phyloP scores from a whole-genome alignment of 2,888 invertebrate genomes.

The Caenorhabditis macrosperma region DNA sequence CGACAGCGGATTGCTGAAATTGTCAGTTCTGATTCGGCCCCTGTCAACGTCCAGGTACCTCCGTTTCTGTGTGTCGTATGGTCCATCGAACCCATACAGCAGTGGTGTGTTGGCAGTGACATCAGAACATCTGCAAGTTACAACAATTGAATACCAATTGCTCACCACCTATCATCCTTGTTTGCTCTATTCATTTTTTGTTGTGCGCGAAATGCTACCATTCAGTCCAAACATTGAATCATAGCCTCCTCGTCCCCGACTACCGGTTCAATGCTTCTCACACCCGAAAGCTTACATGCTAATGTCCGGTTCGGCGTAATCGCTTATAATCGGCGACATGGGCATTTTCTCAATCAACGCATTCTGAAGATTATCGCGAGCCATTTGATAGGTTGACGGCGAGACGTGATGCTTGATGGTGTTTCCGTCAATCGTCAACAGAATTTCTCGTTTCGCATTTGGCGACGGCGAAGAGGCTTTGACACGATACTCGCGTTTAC shows the following conservation, averaged over 20 bases:
- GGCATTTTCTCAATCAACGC: constrained; percentile 69
- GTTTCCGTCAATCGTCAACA: constrained; percentile 65
- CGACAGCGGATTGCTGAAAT: constrained; percentile 68
- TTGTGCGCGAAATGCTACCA: constrained; percentile 50
- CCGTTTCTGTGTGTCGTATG: constrained; percentile 52
- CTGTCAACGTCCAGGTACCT: too few relatives aligned
- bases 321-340: constrained; percentile 63
- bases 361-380: constrained; percentile 70
- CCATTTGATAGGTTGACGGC: constrained; percentile 72
- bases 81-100: constrained; percentile 56
- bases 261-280: neutral
- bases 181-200: constrained; percentile 29
- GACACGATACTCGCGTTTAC: constrained; percentile 63
- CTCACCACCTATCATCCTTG: constrained; percentile 25
- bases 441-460: constrained; percentile 58
- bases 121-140: constrained; percentile 58
- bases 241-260: constrained; percentile 8
- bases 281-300: constrained; percentile 47
- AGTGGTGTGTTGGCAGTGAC: constrained; percentile 59
- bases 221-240: constrained; percentile 24
- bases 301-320: constrained; percentile 77
- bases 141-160: constrained; percentile 48
- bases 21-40: too few relatives aligned
- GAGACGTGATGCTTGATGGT: constrained; percentile 68
- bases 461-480: constrained; percentile 69